Evolutionary conservation across 2,888 invertebrate genomes (phyloP).

Genomic region (Metacarcinus magister): DNA sequence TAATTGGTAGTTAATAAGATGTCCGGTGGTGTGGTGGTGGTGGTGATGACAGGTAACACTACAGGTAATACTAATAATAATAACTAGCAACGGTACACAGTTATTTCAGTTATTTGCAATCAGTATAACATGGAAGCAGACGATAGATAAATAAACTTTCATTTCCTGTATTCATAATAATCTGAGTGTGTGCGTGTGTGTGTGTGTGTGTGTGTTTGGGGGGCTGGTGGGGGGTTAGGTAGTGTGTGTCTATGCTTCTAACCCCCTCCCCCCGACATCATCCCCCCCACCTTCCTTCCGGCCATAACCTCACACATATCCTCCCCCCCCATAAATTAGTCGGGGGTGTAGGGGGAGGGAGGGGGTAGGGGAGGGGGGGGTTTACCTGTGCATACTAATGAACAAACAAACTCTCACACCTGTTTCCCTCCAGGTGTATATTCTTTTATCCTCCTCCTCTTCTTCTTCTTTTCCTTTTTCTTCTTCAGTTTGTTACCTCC

Average conservation of each 20-base stretch:
- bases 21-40: too few species aligned
- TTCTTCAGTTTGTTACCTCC: neutral
- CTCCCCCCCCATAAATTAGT: neutral
- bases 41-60: neutral
- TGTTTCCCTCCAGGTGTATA: neutral
- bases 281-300: neutral
- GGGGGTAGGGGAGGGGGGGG: neutral
- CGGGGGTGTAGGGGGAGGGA: neutral
- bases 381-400: neutral
- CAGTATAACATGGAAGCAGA: neutral
- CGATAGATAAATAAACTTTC: neutral
- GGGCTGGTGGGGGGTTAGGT: too few species aligned
- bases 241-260: neutral
- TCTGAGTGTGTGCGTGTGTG: too few species aligned
- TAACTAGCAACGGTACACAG: neutral
- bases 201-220: too few species aligned
- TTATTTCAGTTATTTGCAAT: too few species aligned
- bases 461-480: neutral
- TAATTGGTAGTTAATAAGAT: too few species aligned
- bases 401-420: neutral
- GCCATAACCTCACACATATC: neutral
- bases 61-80: neutral
- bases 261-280: neutral
- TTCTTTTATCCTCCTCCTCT: neutral
- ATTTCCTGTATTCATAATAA: constrained; percentile 32